Conservation (phyloP, 2,888 invertebrate genomes). For the Tenthredo mesomela region DNA sequence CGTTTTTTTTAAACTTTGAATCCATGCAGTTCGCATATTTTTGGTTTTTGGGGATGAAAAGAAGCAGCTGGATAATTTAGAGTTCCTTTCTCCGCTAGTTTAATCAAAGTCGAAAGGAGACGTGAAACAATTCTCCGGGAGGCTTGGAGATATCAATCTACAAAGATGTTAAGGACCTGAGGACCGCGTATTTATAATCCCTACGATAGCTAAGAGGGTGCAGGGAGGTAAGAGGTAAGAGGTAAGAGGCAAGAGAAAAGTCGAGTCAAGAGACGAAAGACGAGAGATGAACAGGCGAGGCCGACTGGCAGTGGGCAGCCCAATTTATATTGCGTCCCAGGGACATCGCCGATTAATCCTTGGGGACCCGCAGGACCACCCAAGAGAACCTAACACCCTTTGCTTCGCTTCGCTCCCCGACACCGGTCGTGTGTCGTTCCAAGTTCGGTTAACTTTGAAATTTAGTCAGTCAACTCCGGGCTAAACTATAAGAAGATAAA, state of each 20-base stretch:
- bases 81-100: slow-evolving; percentile 58
- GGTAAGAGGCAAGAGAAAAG: background rate
- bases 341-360: slow-evolving; percentile 76
- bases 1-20: background rate
- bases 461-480: slow-evolving; percentile 11
- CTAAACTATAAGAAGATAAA: slow-evolving; percentile 27
- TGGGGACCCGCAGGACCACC: slow-evolving; percentile 74
- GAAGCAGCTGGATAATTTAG: background rate
- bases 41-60: background rate
- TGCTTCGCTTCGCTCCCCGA: slow-evolving; percentile 65
- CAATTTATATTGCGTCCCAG: slow-evolving; percentile 75
- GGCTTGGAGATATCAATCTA: slow-evolving; percentile 73
- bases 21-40: background rate
- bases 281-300: slow-evolving; percentile 64
- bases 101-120: slow-evolving; percentile 67
- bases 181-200: slow-evolving; percentile 75
- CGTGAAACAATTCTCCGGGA: slow-evolving; percentile 66
- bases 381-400: slow-evolving; percentile 75
- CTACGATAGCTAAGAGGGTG: slow-evolving; percentile 36
- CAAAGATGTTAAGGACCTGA: slow-evolving; percentile 73
- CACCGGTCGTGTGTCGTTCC: slow-evolving; percentile 70
- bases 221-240: background rate
- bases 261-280: slow-evolving; percentile 24
- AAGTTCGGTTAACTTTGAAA: slow-evolving; percentile 28
- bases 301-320: slow-evolving; percentile 64